phyloP scores from a whole-genome alignment of 2,113 vertebrate species.

The Arvicanthis niloticus region DNA sequence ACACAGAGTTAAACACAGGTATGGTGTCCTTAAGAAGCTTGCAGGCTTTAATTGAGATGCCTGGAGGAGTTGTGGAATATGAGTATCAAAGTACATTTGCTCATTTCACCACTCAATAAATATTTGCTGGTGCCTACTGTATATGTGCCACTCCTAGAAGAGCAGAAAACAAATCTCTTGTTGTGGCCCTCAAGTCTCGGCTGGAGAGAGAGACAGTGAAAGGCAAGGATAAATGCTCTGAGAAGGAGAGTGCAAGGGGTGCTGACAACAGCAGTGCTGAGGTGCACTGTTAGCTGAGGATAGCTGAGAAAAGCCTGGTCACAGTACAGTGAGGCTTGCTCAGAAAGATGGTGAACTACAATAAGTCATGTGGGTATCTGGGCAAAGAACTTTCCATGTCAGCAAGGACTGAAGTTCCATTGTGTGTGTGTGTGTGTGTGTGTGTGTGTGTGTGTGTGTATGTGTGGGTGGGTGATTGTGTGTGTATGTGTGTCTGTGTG shows the following conservation, averaged over 20 bases:
- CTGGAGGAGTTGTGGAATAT: conserved; percentile 9
- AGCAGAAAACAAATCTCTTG: not conserved
- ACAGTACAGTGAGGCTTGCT: not conserved
- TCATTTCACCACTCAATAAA: conserved; percentile 4
- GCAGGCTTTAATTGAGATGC: conserved; percentile 50
- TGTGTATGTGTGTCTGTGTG: too few species aligned
- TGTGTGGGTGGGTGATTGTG: too few species aligned
- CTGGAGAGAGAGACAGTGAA: not conserved
- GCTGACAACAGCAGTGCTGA: not conserved
- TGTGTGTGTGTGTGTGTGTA: not conserved
- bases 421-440: not conserved
- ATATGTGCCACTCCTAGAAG: not conserved
- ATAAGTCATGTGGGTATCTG: not conserved
- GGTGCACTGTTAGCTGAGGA: not conserved
- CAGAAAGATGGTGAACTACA: not conserved
- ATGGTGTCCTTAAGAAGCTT: not conserved
- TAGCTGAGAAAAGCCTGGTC: not conserved
- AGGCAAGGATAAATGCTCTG: not conserved
- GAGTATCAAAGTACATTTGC: not conserved
- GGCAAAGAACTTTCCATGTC: not conserved
- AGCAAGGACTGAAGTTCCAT: not conserved
- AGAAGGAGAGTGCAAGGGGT: not conserved
- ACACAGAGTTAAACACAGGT: not conserved
- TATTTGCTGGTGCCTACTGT: conserved; percentile 24
- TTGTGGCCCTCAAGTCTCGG: not conserved